Evolutionary conservation across 2,888 invertebrate species (phyloP), one percentile per base, ranked within the genome.

Genomic region (Temnothorax ravouxi): DNA sequence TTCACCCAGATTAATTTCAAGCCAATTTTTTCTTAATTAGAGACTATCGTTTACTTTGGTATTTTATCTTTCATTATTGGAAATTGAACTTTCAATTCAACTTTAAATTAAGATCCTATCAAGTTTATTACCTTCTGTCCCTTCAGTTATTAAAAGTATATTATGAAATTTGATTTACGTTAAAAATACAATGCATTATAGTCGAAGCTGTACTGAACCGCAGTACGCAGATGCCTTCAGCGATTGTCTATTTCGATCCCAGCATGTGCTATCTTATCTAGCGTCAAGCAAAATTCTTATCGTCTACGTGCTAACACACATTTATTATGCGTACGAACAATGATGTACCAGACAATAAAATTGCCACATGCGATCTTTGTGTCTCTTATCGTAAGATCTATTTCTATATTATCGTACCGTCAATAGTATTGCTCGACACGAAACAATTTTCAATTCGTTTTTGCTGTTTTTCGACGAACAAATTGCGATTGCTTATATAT

Each of bases 191-290:
- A 11, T 15, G 18, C n/a, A 13, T 5, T 3, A 29, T 3, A 29
- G 18, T 47, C 3, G 54, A 71, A 15, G 18, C n/a, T 50, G 38
- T 25, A 41, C 9, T 18, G 8, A 25, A 67, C 8, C 41, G 29
- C 29, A 29, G 29, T 29, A 29, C 29, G 29, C 11, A 50, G 2
- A 9, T 21, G 34, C 6, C 21, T 18, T 9, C 34, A 56, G 56
- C 3, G 41, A 52, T 56, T 18, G 69, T 2, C 47, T 59, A n/a
- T 18, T 59, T 59, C 29, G 18, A n/a, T 47, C 13, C 18, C 18
- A n/a, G n/a, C n/a, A 18, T 21, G 15, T 47, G 15, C 1, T 79
- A 72, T 80, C 72, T 80, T 80, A 80, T 67, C 69, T 54, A 76
- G n/a, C 18, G 25, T 59, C 38, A 38, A 34, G 11, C 11, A n/a